phyloP scores from a whole-genome alignment of 2,797 vertebrate genomes.

The Otus scops region DNA sequence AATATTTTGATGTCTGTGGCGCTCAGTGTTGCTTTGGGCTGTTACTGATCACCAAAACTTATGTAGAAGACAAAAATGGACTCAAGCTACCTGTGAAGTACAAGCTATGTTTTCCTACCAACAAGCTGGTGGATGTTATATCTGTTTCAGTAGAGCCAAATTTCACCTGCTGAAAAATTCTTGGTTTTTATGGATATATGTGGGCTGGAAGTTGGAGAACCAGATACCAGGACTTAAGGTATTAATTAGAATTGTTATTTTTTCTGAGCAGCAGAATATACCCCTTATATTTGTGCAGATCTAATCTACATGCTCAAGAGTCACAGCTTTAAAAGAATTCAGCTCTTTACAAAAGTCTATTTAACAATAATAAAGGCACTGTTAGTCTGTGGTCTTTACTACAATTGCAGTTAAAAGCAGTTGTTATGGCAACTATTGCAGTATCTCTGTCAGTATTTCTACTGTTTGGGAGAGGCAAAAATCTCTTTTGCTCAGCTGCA shows the following conservation, averaged over 20 bases:
- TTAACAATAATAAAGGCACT: background rate
- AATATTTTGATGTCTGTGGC: background rate
- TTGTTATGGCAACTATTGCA: conserved; percentile 53
- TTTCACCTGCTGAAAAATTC: background rate
- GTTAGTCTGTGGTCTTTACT: background rate
- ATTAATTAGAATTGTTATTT: background rate
- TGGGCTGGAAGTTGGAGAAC: background rate
- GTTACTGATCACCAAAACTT: background rate
- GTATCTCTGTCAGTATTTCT: background rate
- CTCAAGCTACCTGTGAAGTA: background rate
- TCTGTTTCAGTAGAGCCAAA: background rate
- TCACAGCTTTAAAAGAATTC: background rate
- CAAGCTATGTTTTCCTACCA: background rate
- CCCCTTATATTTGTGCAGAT: background rate
- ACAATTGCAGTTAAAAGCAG: background rate
- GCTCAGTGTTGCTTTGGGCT: background rate
- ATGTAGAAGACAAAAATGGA: background rate
- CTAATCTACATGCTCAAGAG: background rate
- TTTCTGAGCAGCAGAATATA: background rate
- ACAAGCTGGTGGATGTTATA: background rate
- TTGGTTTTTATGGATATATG: background rate
- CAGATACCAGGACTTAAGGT: background rate
- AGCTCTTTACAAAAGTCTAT: background rate
- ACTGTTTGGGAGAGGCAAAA: background rate
- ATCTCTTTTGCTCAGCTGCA: background rate